These are phyloP conservation scores for Penaeus indicus DNA, from an alignment of 1,140 invertebrate genomes.

Conservation along the genomic window DNA sequence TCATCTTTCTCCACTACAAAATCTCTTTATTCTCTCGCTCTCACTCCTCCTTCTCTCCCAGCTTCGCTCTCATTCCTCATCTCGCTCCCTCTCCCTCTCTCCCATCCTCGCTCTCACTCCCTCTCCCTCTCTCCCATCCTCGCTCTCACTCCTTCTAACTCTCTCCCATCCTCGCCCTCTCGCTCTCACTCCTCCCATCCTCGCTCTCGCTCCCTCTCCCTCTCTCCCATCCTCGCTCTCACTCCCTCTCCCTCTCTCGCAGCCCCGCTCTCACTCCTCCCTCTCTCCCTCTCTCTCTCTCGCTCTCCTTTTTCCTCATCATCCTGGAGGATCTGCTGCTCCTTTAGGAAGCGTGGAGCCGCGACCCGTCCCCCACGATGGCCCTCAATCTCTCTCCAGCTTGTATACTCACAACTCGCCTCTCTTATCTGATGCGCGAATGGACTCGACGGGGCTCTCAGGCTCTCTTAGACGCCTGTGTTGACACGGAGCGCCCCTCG, in stretches of 20 bases:
- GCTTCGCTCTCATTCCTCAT: no score
- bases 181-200: no score
- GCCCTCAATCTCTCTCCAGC: constrained; percentile 37
- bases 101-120: no score
- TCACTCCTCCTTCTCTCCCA: neutral
- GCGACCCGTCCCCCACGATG: constrained; percentile 41
- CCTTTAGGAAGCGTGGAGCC: constrained; percentile 31
- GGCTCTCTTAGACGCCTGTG: constrained; percentile 24
- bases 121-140: no score
- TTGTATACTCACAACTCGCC: constrained; percentile 55
- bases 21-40: neutral
- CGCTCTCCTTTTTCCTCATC: neutral
- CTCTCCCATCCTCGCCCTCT: no score
- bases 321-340: constrained; percentile 24
- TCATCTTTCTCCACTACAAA: neutral
- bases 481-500: constrained; percentile 31
- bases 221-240: no score
- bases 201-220: no score
- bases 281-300: neutral
- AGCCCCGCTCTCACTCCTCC: neutral
- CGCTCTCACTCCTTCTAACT: no score
- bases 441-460: constrained; percentile 42
- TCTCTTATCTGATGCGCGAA: constrained; percentile 57
- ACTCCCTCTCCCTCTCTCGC: no score
- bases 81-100: no score